Evolutionary conservation across 2,113 vertebrate species (phyloP).

Genomic region (Delphinus delphis): DNA sequence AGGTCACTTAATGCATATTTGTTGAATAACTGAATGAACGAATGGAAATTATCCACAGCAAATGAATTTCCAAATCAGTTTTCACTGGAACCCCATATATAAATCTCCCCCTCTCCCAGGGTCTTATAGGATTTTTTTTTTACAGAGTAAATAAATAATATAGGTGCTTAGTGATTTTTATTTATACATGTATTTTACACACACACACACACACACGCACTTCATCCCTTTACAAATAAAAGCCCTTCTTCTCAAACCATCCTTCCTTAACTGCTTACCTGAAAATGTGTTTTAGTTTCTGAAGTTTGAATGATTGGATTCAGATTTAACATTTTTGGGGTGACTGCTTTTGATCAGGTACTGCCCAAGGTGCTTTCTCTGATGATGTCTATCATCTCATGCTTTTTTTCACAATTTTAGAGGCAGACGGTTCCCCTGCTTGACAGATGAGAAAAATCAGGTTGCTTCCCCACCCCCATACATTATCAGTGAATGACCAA

Average conservation of each 20-base stretch:
- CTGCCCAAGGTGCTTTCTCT: neutral
- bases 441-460: neutral
- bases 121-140: neutral
- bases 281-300: neutral
- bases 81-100: neutral
- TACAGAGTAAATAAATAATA: neutral
- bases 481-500: no score
- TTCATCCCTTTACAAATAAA: neutral
- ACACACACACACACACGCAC: neutral
- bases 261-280: neutral
- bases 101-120: neutral
- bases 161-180: neutral
- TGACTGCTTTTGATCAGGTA: neutral
- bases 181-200: neutral
- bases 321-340: neutral
- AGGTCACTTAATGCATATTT: neutral
- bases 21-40: conserved; percentile 41
- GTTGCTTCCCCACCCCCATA: accelerated
- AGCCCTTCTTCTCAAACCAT: neutral
- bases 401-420: neutral
- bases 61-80: conserved; percentile 39
- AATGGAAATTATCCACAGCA: neutral
- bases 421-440: no score
- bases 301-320: neutral
- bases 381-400: neutral